Evolutionary conservation across 1,140 invertebrate species (phyloP).

Genomic region (Phocides pigmalion): DNA sequence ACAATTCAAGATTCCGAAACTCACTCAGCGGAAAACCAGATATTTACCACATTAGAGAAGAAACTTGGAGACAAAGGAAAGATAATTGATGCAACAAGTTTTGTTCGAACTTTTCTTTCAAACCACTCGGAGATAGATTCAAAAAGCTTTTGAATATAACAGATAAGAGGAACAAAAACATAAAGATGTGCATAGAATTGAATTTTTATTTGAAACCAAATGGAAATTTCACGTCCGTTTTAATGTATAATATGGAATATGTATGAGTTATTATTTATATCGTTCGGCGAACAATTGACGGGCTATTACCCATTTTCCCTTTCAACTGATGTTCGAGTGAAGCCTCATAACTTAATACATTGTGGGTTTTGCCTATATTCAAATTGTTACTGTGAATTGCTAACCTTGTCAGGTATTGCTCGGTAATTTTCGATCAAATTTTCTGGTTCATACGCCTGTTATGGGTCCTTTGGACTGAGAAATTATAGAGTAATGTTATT

Average conservation of each 20-base stretch:
- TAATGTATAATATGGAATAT: slow-evolving; percentile 26
- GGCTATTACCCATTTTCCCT: slow-evolving; percentile 30
- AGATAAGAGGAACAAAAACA: slow-evolving; percentile 1
- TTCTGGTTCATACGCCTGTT: slow-evolving; percentile 5
- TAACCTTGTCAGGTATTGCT: slow-evolving; percentile 12
- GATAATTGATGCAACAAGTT: slow-evolving; percentile 34
- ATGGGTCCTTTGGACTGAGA: neutral
- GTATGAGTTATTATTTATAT: slow-evolving; percentile 34
- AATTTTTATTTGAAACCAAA: slow-evolving; percentile 21
- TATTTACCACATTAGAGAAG: slow-evolving; percentile 29
- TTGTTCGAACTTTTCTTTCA: slow-evolving; percentile 27
- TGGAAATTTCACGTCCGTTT: slow-evolving; percentile 20
- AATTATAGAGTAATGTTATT: slow-evolving; percentile 5
- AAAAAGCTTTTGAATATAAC: slow-evolving; percentile 26
- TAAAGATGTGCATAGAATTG: slow-evolving; percentile 17
- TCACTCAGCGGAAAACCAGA: slow-evolving; percentile 13
- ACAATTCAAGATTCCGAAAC: slow-evolving; percentile 21
- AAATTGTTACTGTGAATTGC: slow-evolving; percentile 26
- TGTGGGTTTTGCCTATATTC: slow-evolving; percentile 22
- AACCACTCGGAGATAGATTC: slow-evolving; percentile 27
- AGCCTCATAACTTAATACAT: slow-evolving; percentile 29
- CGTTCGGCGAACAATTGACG: slow-evolving; percentile 25
- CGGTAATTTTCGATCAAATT: slow-evolving; percentile 20
- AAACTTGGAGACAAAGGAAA: slow-evolving; percentile 30
- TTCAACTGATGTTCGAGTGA: slow-evolving; percentile 25